Percentiles rank a stretch among this genome's conserved stretches.
Evolutionary conservation across 2,113 vertebrate species (phyloP).

Genomic region (Chinchilla lanigera): DNA sequence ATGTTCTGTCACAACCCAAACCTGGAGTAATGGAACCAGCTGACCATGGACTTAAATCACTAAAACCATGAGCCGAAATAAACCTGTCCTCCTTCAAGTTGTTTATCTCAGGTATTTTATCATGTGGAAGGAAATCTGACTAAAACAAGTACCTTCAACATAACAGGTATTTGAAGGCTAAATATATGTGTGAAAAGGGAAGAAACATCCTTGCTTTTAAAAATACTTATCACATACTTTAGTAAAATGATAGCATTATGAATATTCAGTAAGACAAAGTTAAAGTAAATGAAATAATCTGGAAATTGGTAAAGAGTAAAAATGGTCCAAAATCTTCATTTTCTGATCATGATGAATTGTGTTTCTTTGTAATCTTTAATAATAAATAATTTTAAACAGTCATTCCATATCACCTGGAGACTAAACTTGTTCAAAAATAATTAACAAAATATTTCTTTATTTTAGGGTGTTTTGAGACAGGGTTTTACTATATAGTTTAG

Average conservation of each 20-base stretch:
- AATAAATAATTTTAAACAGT: neutral
- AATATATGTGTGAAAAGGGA: neutral
- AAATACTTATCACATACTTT: neutral
- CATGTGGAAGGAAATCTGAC: neutral
- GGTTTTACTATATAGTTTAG: neutral
- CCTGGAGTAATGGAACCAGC: neutral
- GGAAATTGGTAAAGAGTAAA: neutral
- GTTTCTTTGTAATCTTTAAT: neutral
- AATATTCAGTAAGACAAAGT: neutral
- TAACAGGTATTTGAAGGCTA: neutral
- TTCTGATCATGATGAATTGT: neutral
- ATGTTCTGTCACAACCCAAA: neutral
- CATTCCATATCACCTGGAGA: neutral
- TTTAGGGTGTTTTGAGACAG: neutral
- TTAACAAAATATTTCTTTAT: conserved; percentile 1
- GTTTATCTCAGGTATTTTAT: neutral
- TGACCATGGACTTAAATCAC: no score
- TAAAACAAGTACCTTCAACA: neutral
- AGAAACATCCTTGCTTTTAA: neutral
- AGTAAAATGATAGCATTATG: neutral
- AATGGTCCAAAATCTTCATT: neutral
- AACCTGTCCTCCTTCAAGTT: neutral
- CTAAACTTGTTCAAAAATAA: neutral
- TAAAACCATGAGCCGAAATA: neutral
- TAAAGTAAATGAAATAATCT: neutral